A percentile compares a stretch with the other conserved stretches of the same genome.
Conservation (phyloP, 2,113 vertebrate genomes). For the Odontophorus gujanensis region DNA sequence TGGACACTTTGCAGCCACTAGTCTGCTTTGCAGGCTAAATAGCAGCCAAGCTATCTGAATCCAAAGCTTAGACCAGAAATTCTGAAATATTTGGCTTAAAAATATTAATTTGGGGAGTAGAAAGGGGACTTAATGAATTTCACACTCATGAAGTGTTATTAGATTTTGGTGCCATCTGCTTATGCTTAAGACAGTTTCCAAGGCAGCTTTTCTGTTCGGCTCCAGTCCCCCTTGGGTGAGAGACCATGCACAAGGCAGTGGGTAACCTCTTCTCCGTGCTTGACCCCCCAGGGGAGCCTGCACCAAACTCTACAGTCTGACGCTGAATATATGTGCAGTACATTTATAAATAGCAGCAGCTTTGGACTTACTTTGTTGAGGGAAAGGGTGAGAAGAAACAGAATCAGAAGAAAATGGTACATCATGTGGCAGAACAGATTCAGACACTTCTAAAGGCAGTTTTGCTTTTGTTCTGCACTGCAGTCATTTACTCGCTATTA, state of each 20-base stretch:
- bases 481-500: background rate
- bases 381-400: background rate
- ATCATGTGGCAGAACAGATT: background rate
- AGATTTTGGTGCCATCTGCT: conserved; percentile 58
- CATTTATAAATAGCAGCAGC: conserved; percentile 13
- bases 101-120: background rate
- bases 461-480: background rate
- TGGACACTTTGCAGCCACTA: background rate
- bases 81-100: background rate
- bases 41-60: background rate
- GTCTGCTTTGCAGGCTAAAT: background rate
- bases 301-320: background rate
- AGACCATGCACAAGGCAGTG: background rate
- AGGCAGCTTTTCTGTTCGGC: background rate
- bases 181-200: conserved; percentile 19
- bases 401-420: background rate
- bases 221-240: background rate
- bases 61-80: background rate
- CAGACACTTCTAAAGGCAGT: background rate
- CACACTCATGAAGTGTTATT: conserved; percentile 4
- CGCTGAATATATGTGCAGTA: conserved; percentile 33
- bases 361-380: background rate
- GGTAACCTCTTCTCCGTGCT: background rate
- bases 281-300: conserved; percentile 1
- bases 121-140: conserved; percentile 52